Evolutionary conservation across 2,888 invertebrate species (phyloP), one percentile per base, ranked within the genome.

Genomic region (Salpingus planirostris): DNA sequence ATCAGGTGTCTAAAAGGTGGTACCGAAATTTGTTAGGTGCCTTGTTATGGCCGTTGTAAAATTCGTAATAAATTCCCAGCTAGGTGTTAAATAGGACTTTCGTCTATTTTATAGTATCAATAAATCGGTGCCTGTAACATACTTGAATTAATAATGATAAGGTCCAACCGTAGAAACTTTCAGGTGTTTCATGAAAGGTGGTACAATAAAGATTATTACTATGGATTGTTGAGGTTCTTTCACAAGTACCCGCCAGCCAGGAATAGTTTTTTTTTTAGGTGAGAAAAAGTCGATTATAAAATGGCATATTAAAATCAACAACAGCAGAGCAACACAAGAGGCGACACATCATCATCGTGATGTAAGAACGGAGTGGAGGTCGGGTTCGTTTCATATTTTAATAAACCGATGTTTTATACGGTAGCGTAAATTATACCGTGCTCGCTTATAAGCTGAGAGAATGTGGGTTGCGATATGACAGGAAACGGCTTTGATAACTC

Each of bases 61-160:
- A 39, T 43, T 33, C 24, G 25, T 23, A n/a, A n/a, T n/a, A n/a
- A n/a, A n/a, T n/a, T n/a, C n/a, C n/a, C n/a, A n/a, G n/a, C 31
- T 36, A 34, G 37, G 40, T 43, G 43, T 30, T 37, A 37, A 37
- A 23, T 15, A 15, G 26, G 31, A 33, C 37, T 29, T 42, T 39
- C 39, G 26, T 37, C 42, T 33, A 38, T 38, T 46, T 46, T 44
- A 46, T 43, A 43, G 46, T 42, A 38, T 37, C 44, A 39, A 46
- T 49, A 47, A 49, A 49, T 47, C 39, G 40, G 24, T 31, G 29
- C 28, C 29, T n/a, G n/a, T n/a, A n/a, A n/a, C n/a, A n/a, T n/a
- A n/a, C n/a, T n/a, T n/a, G n/a, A n/a, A n/a, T n/a, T n/a, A n/a
- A n/a, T n/a, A n/a, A n/a, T n/a, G n/a, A n/a, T n/a, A n/a, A n/a